phyloP scores from a whole-genome alignment of 1,140 invertebrate species.

The Sycobia sp. region DNA sequence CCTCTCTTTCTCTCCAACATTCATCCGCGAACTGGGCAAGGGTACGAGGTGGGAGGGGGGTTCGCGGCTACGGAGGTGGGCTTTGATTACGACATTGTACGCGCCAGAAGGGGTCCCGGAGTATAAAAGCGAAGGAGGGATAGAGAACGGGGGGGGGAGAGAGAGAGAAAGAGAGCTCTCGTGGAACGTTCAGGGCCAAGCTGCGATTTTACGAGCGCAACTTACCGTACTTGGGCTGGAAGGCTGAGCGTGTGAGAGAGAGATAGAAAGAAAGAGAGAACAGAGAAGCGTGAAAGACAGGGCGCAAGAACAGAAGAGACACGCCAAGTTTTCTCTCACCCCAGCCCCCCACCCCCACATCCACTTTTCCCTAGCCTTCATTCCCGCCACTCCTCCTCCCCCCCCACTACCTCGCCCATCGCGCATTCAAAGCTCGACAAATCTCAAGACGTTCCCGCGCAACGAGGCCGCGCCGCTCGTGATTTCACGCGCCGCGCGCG shows the following conservation, averaged over 20 bases:
- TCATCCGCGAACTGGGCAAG: neutral
- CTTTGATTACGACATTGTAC: conserved; percentile 60
- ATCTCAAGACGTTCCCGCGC: conserved; percentile 33
- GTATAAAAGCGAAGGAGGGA: conserved; percentile 22
- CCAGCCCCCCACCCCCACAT: no score
- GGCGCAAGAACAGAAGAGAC: no score
- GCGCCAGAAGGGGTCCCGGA: conserved; percentile 40
- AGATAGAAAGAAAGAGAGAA: neutral
- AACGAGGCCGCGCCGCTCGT: no score
- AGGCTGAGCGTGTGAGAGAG: no score
- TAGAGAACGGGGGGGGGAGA: no score
- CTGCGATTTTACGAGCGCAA: conserved; percentile 45
- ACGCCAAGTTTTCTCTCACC: no score
- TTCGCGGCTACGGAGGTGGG: conserved; percentile 43
- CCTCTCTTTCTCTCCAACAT: neutral
- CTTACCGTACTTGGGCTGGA: neutral
- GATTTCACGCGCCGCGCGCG: no score
- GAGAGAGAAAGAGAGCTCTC: conserved; percentile 19
- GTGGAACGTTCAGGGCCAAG: conserved; percentile 26
- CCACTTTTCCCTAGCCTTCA: no score
- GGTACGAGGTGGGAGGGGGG: neutral
- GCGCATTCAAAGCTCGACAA: conserved; percentile 34
- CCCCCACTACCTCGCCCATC: no score
- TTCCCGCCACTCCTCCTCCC: no score
- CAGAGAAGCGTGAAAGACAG: no score